Base-by-base conservation (phyloP, 2,113 vertebrate genomes). In the Solenodon paradoxus region DNA sequence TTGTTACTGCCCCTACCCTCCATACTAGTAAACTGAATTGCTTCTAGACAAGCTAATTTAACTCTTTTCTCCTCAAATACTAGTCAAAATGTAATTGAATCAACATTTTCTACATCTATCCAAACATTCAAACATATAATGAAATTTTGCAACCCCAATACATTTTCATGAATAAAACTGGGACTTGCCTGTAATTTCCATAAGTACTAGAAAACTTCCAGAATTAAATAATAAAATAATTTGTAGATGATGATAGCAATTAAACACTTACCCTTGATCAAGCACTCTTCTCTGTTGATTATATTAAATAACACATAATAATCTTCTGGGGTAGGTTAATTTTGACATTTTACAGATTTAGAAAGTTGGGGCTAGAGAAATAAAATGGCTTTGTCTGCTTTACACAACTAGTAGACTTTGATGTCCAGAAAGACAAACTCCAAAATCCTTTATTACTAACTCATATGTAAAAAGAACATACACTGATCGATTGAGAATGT, bases 21-120 rank as follows among this genome's bases (percentile, higher is more conserved):
- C 4, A 4, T 8, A 61, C 17, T 11, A 24, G 22, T 64, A 61
- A 90, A 59, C 4, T 59, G 13, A 88, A 69, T 8, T 45, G 32
- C 40, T 77, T 53, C 42, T 77, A 88, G 38, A 55, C 16, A 16
- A 66, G 49, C 7, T 80, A 13, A 30, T 81, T 90, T 90, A 85
- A 85, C 40, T 64, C 15, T 80, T 88, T 51, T 53, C 11, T 59
- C 24, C 7, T 10, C 28, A 78, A 93, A 10, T 80, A 47, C 5
- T 91, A 68, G 85, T 85, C 32, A 81, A 77, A 64, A 86, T 89
- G 8, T 51, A 90, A 72, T 26, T 42, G n/a, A 88, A 16, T 93
- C 71, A 78, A 64, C 32, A 81, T 81, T 92, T n/a, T n/a, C n/a
- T n/a, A n/a, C n/a, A n/a, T n/a, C n/a, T n/a, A n/a, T n/a, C n/a